phyloP scores from a whole-genome alignment of 2,888 invertebrate genomes.

The Dexiosoma caninum region DNA sequence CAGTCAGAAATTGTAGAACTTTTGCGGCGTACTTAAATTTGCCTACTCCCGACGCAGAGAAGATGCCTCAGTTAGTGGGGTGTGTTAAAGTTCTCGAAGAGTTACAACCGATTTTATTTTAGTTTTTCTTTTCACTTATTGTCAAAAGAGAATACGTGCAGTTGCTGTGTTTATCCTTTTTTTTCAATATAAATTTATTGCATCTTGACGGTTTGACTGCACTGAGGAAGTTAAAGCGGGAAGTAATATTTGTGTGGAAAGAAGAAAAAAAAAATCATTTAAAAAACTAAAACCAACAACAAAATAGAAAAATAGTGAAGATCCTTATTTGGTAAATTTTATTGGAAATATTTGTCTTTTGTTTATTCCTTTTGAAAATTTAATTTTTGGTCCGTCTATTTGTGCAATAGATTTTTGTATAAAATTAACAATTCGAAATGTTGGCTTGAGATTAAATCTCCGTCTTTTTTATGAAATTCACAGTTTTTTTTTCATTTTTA shows the following conservation, averaged over 20 bases:
- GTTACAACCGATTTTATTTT: no score
- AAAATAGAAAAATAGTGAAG: constrained; percentile 36
- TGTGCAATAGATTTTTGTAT: constrained; percentile 30
- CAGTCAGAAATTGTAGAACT: no score
- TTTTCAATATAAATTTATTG: no score
- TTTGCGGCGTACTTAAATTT: no score
- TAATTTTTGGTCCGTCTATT: neutral
- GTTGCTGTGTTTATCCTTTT: no score
- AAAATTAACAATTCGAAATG: constrained; percentile 60
- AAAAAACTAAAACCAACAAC: constrained; percentile 25
- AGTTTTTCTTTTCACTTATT: no score
- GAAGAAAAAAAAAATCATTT: neutral
- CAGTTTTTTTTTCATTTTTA: no score
- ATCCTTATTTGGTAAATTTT: constrained; percentile 44
- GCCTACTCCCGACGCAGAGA: no score
- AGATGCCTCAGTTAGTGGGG: no score
- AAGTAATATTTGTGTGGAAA: neutral
- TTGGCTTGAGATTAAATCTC: constrained; percentile 65
- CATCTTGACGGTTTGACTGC: neutral
- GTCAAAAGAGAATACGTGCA: no score
- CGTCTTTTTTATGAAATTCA: no score
- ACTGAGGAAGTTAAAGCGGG: constrained; percentile 34
- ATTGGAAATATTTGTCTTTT: constrained; percentile 15
- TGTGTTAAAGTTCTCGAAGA: no score
- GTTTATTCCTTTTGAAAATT: neutral